Evolutionary conservation across 1,140 invertebrate genomes (phyloP).

Genomic region (Nylanderia fulva): DNA sequence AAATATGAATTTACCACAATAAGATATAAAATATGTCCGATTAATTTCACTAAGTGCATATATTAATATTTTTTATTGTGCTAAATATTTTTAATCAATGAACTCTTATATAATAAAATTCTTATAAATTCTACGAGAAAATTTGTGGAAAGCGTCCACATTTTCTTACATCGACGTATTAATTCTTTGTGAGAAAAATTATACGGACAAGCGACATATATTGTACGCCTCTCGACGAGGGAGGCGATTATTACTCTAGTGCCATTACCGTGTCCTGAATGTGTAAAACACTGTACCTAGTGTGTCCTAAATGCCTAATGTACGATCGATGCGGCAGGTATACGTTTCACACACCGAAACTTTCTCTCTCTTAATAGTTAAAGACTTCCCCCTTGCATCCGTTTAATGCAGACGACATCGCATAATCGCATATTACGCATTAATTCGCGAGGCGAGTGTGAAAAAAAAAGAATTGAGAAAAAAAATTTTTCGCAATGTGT

Average conservation of each 20-base stretch:
- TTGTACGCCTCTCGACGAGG: constrained; percentile 31
- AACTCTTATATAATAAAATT: no score
- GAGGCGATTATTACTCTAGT: constrained; percentile 61
- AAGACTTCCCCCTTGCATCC: background rate
- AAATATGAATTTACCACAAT: no score
- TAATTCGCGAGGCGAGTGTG: background rate
- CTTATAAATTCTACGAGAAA: no score
- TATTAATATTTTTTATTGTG: no score
- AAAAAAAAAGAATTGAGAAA: background rate
- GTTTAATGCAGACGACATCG: background rate
- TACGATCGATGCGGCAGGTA: constrained; percentile 60
- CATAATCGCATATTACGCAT: background rate
- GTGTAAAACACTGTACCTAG: constrained; percentile 22
- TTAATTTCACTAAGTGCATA: no score
- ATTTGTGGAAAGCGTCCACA: no score
- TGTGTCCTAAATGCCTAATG: constrained; percentile 54
- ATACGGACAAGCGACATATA: background rate
- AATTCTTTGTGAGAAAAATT: constrained; percentile 48
- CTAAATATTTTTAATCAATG: no score
- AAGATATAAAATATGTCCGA: no score
- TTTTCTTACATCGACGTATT: no score
- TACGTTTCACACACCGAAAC: constrained; percentile 10
- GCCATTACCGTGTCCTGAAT: constrained; percentile 59
- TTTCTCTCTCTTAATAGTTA: constrained; percentile 16
- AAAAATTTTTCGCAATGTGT: background rate